These are phyloP conservation scores for Mus spicilegus DNA, from an alignment of 2,113 vertebrate species.

Conservation along the genomic window DNA sequence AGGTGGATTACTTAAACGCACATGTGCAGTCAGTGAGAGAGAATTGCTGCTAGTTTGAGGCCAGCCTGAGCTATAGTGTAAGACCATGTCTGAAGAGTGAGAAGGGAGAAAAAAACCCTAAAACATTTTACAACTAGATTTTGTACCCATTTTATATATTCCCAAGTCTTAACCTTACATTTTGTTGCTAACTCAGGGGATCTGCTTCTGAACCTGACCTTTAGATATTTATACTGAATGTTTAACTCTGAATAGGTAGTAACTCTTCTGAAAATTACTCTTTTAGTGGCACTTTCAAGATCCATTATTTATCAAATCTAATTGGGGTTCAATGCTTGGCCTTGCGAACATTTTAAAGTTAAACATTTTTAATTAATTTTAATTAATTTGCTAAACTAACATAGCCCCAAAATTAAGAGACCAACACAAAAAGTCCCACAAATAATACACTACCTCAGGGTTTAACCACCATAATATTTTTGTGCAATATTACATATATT, in stretches of 20 bases:
- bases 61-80: not conserved
- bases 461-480: slow-evolving; percentile 15
- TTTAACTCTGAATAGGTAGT: slow-evolving; percentile 49
- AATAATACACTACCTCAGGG: not conserved
- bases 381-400: slow-evolving; percentile 49
- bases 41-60: not conserved
- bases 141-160: not conserved
- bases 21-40: not conserved
- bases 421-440: not conserved
- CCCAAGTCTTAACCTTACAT: not conserved
- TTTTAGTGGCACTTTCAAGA: slow-evolving; percentile 44
- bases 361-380: not conserved
- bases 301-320: slow-evolving; percentile 51
- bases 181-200: not conserved
- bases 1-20: not conserved
- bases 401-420: slow-evolving; percentile 36
- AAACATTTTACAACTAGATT: not conserved
- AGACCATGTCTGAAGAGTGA: not conserved
- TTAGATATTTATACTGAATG: not conserved
- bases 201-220: slow-evolving; percentile 36
- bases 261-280: slow-evolving; percentile 38
- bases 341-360: slow-evolving; percentile 57
- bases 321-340: not conserved
- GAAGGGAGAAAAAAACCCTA: not conserved
- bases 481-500: not conserved